Conservation (phyloP, 1,140 invertebrate species). For the Yoshiicerus persimilis region DNA sequence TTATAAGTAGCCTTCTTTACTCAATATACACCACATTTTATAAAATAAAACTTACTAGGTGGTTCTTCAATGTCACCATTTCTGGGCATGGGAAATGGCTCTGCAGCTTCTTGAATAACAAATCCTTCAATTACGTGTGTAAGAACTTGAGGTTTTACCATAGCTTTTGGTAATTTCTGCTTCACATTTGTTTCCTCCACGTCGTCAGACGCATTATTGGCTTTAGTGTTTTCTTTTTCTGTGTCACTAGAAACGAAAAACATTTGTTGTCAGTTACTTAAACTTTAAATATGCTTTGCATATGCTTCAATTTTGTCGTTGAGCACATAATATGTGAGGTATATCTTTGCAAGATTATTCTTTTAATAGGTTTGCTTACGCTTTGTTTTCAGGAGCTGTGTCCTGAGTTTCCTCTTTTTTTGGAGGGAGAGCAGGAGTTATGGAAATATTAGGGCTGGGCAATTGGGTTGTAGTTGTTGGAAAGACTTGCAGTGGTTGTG, state of each 20-base stretch:
- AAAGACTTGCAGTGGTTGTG: conserved; percentile 39
- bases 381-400: not conserved
- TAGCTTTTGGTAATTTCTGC: conserved; percentile 72
- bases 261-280: too few species aligned
- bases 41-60: conserved; percentile 61
- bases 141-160: conserved; percentile 93
- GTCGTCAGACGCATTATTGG: conserved; percentile 28
- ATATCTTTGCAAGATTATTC: not conserved
- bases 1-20: too few species aligned
- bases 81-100: conserved; percentile 56
- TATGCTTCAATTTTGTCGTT: too few species aligned
- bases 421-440: conserved; percentile 41
- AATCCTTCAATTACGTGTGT: conserved; percentile 97
- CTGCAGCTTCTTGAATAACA: conserved; percentile 84
- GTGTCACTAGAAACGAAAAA: conserved; percentile 39
- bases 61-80: conserved; percentile 68
- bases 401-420: conserved; percentile 54
- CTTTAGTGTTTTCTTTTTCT: conserved; percentile 45
- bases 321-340: too few species aligned
- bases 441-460: conserved; percentile 46
- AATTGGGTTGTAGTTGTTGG: conserved; percentile 43
- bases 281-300: too few species aligned
- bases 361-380: not conserved
- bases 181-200: conserved; percentile 58
- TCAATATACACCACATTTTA: too few species aligned